Percentiles rank a stretch among this genome's conserved stretches.
phyloP scores from a whole-genome alignment of 2,888 invertebrate genomes.

The Drosophila emarginata region DNA sequence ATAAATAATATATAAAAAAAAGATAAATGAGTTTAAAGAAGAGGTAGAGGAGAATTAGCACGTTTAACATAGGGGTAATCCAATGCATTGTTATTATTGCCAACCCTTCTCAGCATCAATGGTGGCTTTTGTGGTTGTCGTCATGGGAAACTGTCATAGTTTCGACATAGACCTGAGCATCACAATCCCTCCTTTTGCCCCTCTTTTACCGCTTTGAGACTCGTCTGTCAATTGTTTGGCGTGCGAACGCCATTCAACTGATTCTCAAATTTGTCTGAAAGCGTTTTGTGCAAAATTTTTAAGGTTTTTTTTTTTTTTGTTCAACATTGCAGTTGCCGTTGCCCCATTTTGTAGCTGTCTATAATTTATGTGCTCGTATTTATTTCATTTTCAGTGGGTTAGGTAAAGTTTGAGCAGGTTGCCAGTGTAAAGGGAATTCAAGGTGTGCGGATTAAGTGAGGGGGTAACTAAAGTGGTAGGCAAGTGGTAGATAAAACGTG shows the following conservation, averaged over 20 bases:
- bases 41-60: not conserved
- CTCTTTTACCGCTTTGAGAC: slow-evolving; percentile 51
- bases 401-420: slow-evolving; percentile 39
- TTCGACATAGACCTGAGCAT: slow-evolving; percentile 49
- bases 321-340: slow-evolving; percentile 1
- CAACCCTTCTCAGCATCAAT: slow-evolving; percentile 50
- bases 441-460: slow-evolving; percentile 41
- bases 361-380: slow-evolving; percentile 69
- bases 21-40: not conserved
- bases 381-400: slow-evolving; percentile 64
- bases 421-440: slow-evolving; percentile 30
- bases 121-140: slow-evolving; percentile 59
- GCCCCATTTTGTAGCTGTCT: slow-evolving; percentile 17
- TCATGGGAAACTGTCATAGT: slow-evolving; percentile 76
- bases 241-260: slow-evolving; percentile 64
- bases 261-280: slow-evolving; percentile 76
- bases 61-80: not conserved
- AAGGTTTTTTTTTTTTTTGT: slow-evolving; percentile 45
- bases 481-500: not conserved
- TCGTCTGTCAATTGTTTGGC: slow-evolving; percentile 74
- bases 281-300: slow-evolving; percentile 70
- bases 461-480: not conserved
- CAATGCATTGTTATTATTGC: slow-evolving; percentile 39
- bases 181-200: not conserved
- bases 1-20: not conserved